Evolutionary conservation across 2,888 invertebrate genomes (phyloP).

Genomic region (Tenodera sinensis): DNA sequence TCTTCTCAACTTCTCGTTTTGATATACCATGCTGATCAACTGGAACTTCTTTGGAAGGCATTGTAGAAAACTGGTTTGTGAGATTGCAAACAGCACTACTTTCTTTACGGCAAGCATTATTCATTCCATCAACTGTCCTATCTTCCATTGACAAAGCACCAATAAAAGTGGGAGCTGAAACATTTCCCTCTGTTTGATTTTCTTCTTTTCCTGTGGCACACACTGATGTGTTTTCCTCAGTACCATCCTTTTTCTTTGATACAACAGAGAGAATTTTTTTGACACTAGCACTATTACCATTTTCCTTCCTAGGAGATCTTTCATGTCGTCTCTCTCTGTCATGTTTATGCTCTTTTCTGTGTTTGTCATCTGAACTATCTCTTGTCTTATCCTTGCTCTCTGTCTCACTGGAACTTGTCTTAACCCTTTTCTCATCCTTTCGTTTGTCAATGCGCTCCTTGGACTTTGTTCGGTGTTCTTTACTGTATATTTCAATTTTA

Average conservation of each 20-base stretch:
- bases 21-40: background rate
- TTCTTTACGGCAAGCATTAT: slow-evolving; percentile 10
- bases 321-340: slow-evolving; percentile 25
- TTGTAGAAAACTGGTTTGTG: background rate
- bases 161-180: background rate
- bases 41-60: background rate
- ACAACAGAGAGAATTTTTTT: background rate
- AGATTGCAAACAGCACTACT: slow-evolving; percentile 19
- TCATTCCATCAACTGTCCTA: background rate
- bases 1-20: slow-evolving; percentile 23
- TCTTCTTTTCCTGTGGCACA: background rate
- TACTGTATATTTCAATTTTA: background rate
- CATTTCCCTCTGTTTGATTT: background rate
- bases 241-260: background rate
- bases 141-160: background rate
- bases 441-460: background rate
- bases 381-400: slow-evolving; percentile 19
- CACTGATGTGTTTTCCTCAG: background rate
- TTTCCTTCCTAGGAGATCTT: slow-evolving; percentile 18
- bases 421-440: slow-evolving; percentile 11
- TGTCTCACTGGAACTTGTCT: background rate
- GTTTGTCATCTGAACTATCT: slow-evolving; percentile 20
- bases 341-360: slow-evolving; percentile 25
- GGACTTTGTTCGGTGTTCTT: background rate
- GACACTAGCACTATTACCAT: background rate